These are phyloP conservation scores for Stenoptilia bipunctidactyla DNA, from an alignment of 2,888 invertebrate species.

Conservation along the genomic window DNA sequence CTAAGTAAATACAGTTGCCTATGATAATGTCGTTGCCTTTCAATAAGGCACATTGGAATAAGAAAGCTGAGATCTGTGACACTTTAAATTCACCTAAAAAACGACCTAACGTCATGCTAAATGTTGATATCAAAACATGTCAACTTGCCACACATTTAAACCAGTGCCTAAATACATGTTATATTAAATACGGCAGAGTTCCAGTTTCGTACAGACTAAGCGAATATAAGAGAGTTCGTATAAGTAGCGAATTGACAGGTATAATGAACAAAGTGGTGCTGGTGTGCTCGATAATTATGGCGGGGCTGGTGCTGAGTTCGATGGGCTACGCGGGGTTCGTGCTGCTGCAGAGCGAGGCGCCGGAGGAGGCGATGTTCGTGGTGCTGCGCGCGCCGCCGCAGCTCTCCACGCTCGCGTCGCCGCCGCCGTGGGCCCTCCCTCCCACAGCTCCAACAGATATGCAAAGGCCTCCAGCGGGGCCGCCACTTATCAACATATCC, in stretches of 20 bases:
- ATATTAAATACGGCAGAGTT: no score
- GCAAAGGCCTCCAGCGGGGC: neutral
- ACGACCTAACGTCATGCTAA: no score
- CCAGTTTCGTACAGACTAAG: no score
- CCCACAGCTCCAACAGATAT: neutral
- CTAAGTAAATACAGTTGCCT: no score
- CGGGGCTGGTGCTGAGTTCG: slow-evolving; percentile 28
- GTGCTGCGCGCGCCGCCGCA: neutral
- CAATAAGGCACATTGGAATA: no score
- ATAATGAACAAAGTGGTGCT: slow-evolving; percentile 31
- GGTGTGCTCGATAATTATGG: slow-evolving; percentile 38
- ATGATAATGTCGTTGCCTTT: no score
- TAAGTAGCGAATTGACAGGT: no score
- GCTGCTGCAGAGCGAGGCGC: neutral
- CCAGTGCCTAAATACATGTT: no score
- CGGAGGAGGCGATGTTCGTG: neutral
- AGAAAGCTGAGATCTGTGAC: no score
- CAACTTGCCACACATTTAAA: no score
- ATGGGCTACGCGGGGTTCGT: slow-evolving; percentile 12
- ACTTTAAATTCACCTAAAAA: no score
- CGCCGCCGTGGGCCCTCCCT: slow-evolving; percentile 6
- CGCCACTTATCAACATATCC: neutral
- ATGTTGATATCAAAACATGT: no score
- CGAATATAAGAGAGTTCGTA: slow-evolving; percentile 8
- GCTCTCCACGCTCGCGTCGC: slow-evolving; percentile 23